A percentile compares a stretch with the other conserved stretches of the same genome.
Conservation (phyloP, 2,113 vertebrate genomes). For the Heterochromis multidens region DNA sequence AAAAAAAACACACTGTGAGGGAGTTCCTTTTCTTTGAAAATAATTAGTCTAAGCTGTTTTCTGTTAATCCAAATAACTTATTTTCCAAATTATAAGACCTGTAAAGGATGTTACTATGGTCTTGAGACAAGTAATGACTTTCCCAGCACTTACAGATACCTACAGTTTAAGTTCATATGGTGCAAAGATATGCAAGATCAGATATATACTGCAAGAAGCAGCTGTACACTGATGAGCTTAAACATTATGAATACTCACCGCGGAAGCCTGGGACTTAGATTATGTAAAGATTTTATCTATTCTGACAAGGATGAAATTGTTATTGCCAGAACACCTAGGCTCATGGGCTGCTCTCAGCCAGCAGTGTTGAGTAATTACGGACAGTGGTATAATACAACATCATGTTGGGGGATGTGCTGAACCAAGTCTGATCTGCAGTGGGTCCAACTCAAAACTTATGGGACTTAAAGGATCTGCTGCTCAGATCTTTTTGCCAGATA, state of each 20-base stretch:
- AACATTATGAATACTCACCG: neutral
- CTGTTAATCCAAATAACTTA: neutral
- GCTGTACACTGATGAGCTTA: neutral
- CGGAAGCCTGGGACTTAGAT: neutral
- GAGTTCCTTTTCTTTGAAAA: conserved; percentile 8
- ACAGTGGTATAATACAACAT: neutral
- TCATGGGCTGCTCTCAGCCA: neutral
- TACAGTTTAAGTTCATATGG: neutral
- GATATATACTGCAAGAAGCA: neutral
- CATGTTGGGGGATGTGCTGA: neutral
- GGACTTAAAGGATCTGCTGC: neutral
- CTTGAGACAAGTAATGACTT: neutral
- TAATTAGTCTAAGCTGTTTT: conserved; percentile 33
- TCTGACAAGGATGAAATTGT: neutral
- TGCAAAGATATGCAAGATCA: neutral
- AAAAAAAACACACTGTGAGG: neutral
- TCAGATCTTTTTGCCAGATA: neutral
- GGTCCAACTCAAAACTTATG: neutral
- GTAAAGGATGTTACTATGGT: neutral
- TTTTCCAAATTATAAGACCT: neutral
- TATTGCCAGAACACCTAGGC: neutral
- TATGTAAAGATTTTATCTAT: neutral
- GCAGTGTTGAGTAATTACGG: neutral
- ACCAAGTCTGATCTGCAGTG: neutral
- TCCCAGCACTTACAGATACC: neutral